Evolutionary conservation across 1,140 invertebrate species (phyloP), one percentile per base, ranked within the genome.

Genomic region (Caenorhabditis brenneri): DNA sequence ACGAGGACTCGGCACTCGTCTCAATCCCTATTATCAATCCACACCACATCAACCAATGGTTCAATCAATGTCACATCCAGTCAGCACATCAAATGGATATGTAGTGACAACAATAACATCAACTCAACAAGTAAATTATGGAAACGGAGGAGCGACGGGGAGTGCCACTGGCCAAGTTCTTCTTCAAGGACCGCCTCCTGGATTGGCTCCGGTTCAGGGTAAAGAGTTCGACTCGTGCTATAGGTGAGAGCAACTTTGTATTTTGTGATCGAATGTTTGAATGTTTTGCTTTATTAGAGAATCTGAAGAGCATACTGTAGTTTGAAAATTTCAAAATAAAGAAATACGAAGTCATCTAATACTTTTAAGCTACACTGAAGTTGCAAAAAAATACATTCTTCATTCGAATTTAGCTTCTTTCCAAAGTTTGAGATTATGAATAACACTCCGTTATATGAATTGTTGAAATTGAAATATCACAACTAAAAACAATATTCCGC

Each of bases 1-100:
- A 24, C n/a, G 65, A 74, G 65, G 65, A 74, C 65, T 74, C 16
- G 65, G 65, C 33, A 74, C 65, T 10, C 65, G 65, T 46, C 65
- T 74, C 65, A 74, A 74, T 42, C 65, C 65, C 7, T 74, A 74
- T 46, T 74, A 74, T 24, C 65, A 74, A 31, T 74, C 65, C 9
- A 74, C 65, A 42, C 36, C 65, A 27, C 65, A 74, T 42, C 65
- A 74, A 42, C 65, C 65, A 27, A 74, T 46, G 65, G 65, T 74
- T 42, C 65, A 74, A 42, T 74, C 65, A 42, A 74, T 74, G 65
- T 74, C 65, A 42, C n/a, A 39, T 15, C 65, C 65, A 15, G 24
- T 74, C 27, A 6, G 31, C 5, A 42, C 39, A 7, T 65, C 58
- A 2, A 36, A 36, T 27, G 58, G 53, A 58, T 51, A 51, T 51